Evolutionary conservation across 2,797 vertebrate species (phyloP).

Genomic region (Gobionotothen gibberifrons): DNA sequence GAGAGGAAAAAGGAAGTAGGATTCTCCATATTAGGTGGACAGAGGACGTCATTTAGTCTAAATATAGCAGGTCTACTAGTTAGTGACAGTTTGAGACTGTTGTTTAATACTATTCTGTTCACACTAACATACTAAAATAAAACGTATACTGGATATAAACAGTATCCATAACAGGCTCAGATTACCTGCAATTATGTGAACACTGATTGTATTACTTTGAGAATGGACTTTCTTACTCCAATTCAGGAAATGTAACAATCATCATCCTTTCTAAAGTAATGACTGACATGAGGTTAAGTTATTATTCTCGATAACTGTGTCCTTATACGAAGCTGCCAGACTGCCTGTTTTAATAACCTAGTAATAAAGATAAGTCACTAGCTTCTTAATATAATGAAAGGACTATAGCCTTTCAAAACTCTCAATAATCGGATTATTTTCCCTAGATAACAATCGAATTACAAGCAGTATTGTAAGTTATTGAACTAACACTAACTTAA

Average conservation of each 20-base stretch:
- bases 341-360: not conserved
- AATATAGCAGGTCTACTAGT: not conserved
- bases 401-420: not conserved
- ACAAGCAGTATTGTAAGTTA: constrained; percentile 5
- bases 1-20: constrained; percentile 53
- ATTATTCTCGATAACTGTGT: not conserved
- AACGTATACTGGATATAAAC: not conserved
- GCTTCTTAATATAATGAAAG: no score
- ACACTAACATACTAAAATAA: not conserved
- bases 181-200: not conserved
- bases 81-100: not conserved
- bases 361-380: not conserved
- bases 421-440: not conserved
- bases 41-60: not conserved
- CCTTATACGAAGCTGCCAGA: not conserved
- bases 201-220: not conserved
- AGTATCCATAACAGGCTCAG: not conserved
- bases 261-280: not conserved
- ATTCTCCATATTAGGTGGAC: constrained; percentile 25
- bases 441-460: not conserved
- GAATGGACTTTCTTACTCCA: not conserved
- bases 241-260: not conserved
- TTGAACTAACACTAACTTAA: not conserved
- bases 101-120: not conserved
- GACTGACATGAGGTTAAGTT: not conserved